Evolutionary conservation across 2,797 vertebrate genomes (phyloP), one percentile per base, ranked within the genome.

Genomic region (Tokudaia muenninki): DNA sequence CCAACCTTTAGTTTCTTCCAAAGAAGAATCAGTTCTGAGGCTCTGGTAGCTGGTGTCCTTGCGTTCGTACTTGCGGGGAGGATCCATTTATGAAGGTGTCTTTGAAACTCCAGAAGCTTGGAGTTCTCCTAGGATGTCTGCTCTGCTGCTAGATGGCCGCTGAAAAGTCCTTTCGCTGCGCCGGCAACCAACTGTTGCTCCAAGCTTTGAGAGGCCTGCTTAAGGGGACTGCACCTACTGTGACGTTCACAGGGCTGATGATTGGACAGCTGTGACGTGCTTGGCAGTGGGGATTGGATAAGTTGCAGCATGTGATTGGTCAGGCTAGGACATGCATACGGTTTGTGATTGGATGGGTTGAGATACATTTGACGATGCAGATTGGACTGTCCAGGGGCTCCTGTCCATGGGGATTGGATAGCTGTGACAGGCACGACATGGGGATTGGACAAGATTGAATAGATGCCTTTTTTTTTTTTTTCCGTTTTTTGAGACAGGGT

Each of bases 1-100:
- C 94, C 52, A 55, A 87, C 93, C 91, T 5, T 19, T 52, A 26
- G 11, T 31, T 72, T 78, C 52, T 37, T 90, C 57, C 31, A 0
- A 1, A 31, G 74, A 29, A 14, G 65, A 72, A 7, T n/a, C 21
- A 29, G 7, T 50, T 22, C 10, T 74, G 74, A 67, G 70, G 55
- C 34, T 19, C 41, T 6, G 26, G 59, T 16, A 47, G 55, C 55
- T 17, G 7, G 31, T 1, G n/a, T 87, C 47, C 16, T 22, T 1
- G 2, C 0, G 29, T 11, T 78, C 21, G 6, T 4, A 3, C 47
- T 17, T 7, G 0, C 3, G 24, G 0, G 6, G 47, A 37, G 2
- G 4, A 0, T 74, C 88, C 93, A 87, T 74, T 29, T 29, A 12
- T 9, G 5, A 7, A 37, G 47, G 17, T 0, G 7, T 47, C 0